Percentiles rank a stretch among this genome's conserved stretches.
Evolutionary conservation across 2,797 vertebrate species (phyloP).

Genomic region (Halcyon leucocephala): DNA sequence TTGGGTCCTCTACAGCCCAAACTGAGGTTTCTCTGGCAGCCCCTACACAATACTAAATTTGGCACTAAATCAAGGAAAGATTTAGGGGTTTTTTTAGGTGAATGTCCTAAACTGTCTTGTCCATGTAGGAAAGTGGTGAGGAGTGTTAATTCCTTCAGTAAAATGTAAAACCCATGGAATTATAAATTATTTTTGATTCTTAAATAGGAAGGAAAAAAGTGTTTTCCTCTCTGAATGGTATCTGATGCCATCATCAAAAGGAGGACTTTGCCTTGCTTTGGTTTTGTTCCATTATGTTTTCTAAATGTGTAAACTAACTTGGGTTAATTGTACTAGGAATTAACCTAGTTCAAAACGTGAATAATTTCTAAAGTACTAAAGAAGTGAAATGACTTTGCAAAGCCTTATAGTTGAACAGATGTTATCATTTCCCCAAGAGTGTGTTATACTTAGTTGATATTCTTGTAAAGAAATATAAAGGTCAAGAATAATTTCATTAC

Average conservation of each 20-base stretch:
- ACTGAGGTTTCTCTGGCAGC: background rate
- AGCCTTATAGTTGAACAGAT: conserved; percentile 27
- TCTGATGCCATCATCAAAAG: background rate
- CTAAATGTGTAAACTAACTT: background rate
- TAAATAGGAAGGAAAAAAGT: background rate
- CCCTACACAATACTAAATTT: background rate
- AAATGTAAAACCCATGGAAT: background rate
- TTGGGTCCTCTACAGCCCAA: background rate
- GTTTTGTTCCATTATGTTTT: background rate
- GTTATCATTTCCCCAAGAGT: conserved; percentile 29
- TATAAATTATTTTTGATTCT: background rate
- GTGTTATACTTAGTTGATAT: conserved; percentile 24
- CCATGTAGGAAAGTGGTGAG: accelerated
- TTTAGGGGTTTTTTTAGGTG: background rate
- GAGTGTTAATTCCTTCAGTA: background rate
- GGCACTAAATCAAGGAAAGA: background rate
- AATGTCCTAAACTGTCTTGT: background rate
- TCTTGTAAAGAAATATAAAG: conserved; percentile 57
- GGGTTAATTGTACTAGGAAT: background rate
- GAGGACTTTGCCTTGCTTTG: background rate
- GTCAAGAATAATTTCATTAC: conserved; percentile 65
- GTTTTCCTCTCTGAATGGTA: background rate
- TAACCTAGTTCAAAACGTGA: background rate
- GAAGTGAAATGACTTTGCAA: conserved; percentile 15
- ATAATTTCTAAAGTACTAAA: background rate